Base-by-base conservation (phyloP, 2,797 vertebrate genomes). In the Pseudochirops cupreus region DNA sequence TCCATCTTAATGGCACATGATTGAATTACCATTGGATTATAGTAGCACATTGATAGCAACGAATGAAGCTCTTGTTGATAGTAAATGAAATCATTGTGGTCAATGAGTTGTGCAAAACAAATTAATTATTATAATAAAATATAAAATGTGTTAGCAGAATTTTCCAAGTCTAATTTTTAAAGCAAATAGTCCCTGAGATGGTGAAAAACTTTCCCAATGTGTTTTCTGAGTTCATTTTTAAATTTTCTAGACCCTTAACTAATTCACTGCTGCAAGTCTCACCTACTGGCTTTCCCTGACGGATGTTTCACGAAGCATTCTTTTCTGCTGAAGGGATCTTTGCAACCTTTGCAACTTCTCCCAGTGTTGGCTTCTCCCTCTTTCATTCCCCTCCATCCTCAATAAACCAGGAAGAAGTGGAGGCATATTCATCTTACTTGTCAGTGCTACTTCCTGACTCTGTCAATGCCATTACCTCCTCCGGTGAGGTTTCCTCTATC, bases 71-170 rank as follows among this genome's bases (percentile, higher is more conserved):
- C 89, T 56, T 96, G 9, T 96, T 95, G 96, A 97, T 92, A 95
- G 95, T 92, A 96, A 97, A 96, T 97, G 89, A 97, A 96, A 95
- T 93, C 57, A 93, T 95, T 95, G 92, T 92, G 55, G 50, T 90
- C 95, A 87, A 53, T 95, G 95, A 96, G 93, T 93, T 92, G 29
- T 96, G 91, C 96, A 96, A 93, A 96, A 95, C n/a, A 92, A 96
- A 93, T 92, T 93, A 96, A 97, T 96, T 97, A 96, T 50, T 95
- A 90, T 58, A 96, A 96, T 87, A 50, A 94, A 96, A 28, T 57
- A 10, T 58, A 93, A 92, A 96, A 95, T 62, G 91, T 89, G 56
- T n/a, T 93, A 95, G 21, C 50, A 91, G 62, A 95, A 52, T 93
- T 96, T 91, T 95, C 90, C 92, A 96, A 95, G 92, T 57, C 59